A percentile compares a stretch with the other conserved stretches of the same genome.
phyloP scores from a whole-genome alignment of 2,797 vertebrate species.

The Brotula barbata region DNA sequence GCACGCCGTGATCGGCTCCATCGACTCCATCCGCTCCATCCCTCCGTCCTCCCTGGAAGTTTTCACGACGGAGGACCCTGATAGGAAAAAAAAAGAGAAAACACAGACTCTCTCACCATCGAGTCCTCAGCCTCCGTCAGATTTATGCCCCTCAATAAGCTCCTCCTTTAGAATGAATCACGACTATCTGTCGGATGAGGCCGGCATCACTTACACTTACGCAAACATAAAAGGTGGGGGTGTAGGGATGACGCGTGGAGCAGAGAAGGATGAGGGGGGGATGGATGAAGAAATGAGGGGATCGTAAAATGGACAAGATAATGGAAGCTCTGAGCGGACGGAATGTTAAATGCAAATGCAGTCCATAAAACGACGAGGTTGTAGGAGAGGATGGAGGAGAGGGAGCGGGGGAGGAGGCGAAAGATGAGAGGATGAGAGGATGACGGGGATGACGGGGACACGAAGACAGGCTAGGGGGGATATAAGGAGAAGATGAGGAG shows the following conservation, averaged over 20 bases:
- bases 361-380: too few species aligned
- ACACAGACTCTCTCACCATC: too few species aligned
- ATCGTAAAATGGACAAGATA: background rate
- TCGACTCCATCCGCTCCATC: slow-evolving; percentile 76
- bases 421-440: background rate
- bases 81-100: background rate
- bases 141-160: slow-evolving; percentile 20
- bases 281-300: too few species aligned
- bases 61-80: background rate
- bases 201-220: slow-evolving; percentile 18
- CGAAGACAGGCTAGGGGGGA: too few species aligned
- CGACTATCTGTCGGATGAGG: slow-evolving; percentile 6
- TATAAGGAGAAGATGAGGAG: too few species aligned
- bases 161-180: slow-evolving; percentile 46
- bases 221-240: background rate
- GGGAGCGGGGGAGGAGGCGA: background rate
- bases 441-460: too few species aligned
- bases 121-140: background rate
- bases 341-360: too few species aligned
- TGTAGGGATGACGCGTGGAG: background rate
- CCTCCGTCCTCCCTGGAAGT: slow-evolving; percentile 18
- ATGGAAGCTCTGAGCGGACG: background rate
- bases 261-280: background rate
- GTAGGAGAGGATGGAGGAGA: too few species aligned
- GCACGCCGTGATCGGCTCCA: slow-evolving; percentile 71